phyloP scores from a whole-genome alignment of 2,113 vertebrate species.

The Zapornia atra region DNA sequence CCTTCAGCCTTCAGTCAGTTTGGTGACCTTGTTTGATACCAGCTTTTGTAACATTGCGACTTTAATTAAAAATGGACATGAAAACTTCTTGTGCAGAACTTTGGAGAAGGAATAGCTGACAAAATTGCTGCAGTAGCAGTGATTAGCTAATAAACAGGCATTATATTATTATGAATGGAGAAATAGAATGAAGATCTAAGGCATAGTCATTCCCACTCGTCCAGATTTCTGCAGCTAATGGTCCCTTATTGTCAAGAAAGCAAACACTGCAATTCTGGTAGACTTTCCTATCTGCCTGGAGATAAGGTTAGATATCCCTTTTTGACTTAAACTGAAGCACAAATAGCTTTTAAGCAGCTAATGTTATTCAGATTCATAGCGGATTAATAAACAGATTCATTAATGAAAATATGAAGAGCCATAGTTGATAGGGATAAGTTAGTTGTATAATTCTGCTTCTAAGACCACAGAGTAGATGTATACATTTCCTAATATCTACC shows the following conservation, averaged over 20 bases:
- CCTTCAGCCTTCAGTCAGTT: neutral
- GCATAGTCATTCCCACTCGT: neutral
- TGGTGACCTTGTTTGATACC: neutral
- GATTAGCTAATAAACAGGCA: neutral
- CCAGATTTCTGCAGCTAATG: neutral
- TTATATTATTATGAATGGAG: neutral
- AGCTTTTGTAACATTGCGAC: neutral
- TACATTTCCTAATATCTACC: neutral
- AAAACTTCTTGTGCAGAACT: neutral
- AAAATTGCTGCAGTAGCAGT: neutral
- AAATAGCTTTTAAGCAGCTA: neutral
- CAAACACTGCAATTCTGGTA: neutral
- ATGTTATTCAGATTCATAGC: neutral
- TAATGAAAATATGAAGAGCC: neutral
- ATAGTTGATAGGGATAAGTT: neutral
- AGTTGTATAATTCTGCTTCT: neutral
- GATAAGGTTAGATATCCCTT: neutral
- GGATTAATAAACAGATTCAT: neutral
- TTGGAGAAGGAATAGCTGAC: neutral
- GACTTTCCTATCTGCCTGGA: neutral
- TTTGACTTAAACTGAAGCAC: conserved; percentile 21
- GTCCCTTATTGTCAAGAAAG: neutral
- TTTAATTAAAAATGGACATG: neutral
- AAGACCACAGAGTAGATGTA: neutral
- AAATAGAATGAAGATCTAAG: neutral